Evolutionary conservation across 2,797 vertebrate species (phyloP).

Genomic region (Periophthalmus magnuspinnatus): DNA sequence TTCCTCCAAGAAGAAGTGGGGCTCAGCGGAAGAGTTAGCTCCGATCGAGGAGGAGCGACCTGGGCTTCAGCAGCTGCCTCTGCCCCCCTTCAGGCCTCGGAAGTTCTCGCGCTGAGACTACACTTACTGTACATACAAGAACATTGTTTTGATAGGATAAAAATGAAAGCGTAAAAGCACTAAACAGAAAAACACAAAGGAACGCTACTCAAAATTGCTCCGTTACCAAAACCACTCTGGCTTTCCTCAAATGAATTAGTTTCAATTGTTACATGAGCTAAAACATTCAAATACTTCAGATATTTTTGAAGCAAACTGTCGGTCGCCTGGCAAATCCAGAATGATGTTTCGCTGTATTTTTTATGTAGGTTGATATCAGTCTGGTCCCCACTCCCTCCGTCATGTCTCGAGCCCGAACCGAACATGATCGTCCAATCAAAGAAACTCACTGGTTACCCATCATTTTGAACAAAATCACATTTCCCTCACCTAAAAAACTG

Average conservation of each 20-base stretch:
- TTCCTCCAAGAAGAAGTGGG: constrained; percentile 75
- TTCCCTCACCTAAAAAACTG: too few species aligned
- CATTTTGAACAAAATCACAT: too few species aligned
- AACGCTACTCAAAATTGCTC: too few species aligned
- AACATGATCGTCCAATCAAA: too few species aligned
- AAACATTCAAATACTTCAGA: not conserved
- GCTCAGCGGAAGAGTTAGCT: constrained; percentile 72
- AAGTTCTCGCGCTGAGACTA: constrained; percentile 69
- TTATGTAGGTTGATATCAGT: too few species aligned
- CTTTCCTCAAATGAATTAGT: not conserved
- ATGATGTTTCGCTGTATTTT: too few species aligned
- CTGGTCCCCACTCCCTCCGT: too few species aligned
- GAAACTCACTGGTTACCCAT: too few species aligned
- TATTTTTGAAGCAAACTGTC: not conserved
- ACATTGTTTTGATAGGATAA: not conserved
- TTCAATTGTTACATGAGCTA: not conserved
- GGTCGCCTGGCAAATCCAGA: too few species aligned
- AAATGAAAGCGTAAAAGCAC: not conserved
- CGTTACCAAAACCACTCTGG: too few species aligned
- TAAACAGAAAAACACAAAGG: too few species aligned
- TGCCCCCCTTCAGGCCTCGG: constrained; percentile 59
- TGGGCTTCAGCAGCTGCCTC: constrained; percentile 44
- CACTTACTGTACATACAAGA: not conserved
- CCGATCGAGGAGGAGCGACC: constrained; percentile 61
- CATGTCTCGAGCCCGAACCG: too few species aligned